A percentile compares a stretch with the other conserved stretches of the same genome.
Evolutionary conservation across 2,888 invertebrate genomes (phyloP).

Genomic region (Oscheius sp.): DNA sequence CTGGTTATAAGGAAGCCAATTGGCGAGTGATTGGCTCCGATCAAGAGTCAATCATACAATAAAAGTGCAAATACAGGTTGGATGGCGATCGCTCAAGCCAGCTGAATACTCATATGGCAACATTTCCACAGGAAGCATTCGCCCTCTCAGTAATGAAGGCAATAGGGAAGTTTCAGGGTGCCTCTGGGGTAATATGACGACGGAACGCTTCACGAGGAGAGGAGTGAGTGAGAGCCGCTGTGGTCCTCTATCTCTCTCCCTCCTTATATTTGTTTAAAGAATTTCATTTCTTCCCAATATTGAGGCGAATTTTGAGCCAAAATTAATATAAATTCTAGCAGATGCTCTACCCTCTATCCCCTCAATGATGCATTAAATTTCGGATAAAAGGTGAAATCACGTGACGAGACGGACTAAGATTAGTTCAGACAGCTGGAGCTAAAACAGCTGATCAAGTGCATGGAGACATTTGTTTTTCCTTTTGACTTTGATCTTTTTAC

Average conservation of each 20-base stretch:
- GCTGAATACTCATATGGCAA: slow-evolving; percentile 22
- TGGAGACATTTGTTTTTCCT: too few relatives aligned
- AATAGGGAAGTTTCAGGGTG: slow-evolving; percentile 2
- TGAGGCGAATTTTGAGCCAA: too few relatives aligned
- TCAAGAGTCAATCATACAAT: slow-evolving; percentile 11
- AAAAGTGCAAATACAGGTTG: slow-evolving; percentile 25
- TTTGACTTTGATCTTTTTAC: too few relatives aligned
- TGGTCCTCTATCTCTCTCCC: background rate
- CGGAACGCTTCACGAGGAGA: background rate
- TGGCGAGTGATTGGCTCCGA: background rate
- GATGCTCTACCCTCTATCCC: background rate
- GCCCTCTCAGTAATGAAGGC: slow-evolving; percentile 3
- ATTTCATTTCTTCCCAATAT: background rate
- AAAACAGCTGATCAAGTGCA: slow-evolving; percentile 13
- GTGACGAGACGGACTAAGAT: background rate
- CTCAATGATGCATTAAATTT: background rate
- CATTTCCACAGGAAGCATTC: slow-evolving; percentile 6
- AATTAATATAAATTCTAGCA: too few relatives aligned
- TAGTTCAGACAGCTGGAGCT: background rate
- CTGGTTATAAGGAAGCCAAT: slow-evolving; percentile 2
- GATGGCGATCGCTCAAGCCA: background rate
- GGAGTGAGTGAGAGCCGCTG: background rate
- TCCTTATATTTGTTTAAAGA: background rate
- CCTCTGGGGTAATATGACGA: background rate
- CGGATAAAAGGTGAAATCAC: background rate